These are phyloP conservation scores for Lepidostoma basale DNA, from an alignment of 1,140 invertebrate species.

Conservation along the genomic window DNA sequence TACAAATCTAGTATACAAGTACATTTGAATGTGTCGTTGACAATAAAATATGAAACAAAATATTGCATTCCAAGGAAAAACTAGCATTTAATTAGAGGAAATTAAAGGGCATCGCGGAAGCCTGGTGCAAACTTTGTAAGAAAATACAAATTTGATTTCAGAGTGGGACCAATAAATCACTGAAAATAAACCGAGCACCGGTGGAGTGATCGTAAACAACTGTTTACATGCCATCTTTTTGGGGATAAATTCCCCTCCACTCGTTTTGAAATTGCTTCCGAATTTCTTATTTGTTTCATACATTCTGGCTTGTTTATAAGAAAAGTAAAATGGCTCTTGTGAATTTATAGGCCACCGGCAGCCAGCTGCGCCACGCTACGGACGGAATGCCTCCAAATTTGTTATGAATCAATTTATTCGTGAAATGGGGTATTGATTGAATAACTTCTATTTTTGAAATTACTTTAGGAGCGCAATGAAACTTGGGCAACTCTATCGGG, in stretches of 20 bases:
- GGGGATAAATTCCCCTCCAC: not conserved
- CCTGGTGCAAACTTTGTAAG: not conserved
- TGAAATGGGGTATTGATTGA: not conserved
- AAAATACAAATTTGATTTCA: slow-evolving; percentile 12
- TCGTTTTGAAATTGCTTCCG: slow-evolving; percentile 11
- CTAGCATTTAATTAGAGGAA: too few relatives aligned
- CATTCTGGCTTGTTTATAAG: slow-evolving; percentile 5
- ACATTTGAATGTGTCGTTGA: too few relatives aligned
- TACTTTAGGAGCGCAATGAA: not conserved
- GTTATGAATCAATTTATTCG: slow-evolving; percentile 2
- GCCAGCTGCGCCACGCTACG: not conserved
- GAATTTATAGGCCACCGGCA: not conserved
- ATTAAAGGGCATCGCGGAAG: too few relatives aligned
- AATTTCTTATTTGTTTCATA: slow-evolving; percentile 27
- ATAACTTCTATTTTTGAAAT: not conserved
- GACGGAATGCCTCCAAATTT: not conserved
- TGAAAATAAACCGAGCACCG: not conserved
- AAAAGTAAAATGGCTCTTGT: slow-evolving; percentile 3
- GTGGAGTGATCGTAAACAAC: slow-evolving; percentile 15
- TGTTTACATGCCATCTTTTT: slow-evolving; percentile 11
- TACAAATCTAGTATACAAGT: too few relatives aligned
- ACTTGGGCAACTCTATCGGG: not conserved
- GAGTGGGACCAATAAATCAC: not conserved
- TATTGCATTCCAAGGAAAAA: too few relatives aligned
- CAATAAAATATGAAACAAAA: too few relatives aligned